Base-by-base conservation (phyloP, 1,140 invertebrate species). In the Drosophila pandora region DNA sequence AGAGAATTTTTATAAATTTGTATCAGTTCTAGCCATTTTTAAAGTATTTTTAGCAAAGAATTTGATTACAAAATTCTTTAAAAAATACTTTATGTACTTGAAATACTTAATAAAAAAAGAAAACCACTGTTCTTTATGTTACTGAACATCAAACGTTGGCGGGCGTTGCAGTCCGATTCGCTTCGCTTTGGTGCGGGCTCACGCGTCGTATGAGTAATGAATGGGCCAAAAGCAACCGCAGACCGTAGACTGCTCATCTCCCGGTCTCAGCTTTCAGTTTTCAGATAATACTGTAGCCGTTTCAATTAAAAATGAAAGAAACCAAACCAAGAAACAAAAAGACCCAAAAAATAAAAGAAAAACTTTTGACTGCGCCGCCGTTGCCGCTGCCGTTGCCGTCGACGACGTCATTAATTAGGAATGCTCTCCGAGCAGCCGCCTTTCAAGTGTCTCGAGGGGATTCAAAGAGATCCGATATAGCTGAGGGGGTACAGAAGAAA, bases 331-430 rank as follows among this genome's bases (percentile, higher is more conserved):
- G 41, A 43, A 43, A 43, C 41, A 65, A 61, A 69, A 71, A 71
- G 13, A 34, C 13, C 30, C 43, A 58, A 70, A 70, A 58, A 65
- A 37, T 37, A 37, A 37, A 70, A 70, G 47, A 43, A 67, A 58
- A 71, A 59, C 58, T 54, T 70, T 58, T 59, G 65, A 74, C 52
- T 74, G 53, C 47, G 50, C 49, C 60, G 43, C 8, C 53, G 59
- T 21, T 58, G 48, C 45, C 52, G 63, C 39, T 50, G 41, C 7
- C 52, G 49, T 8, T 45, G 67, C 8, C 23, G 62, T 50, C 67
- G 62, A 77, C 82, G 75, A 78, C 79, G 83, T 87, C 82, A 87
- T 87, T 87, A 87, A 87, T 87, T 87, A 87, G 82, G 83, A 87
- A 87, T 87, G 74, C 82, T 81, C 64, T 79, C 60, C 47, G 63